Base-by-base conservation (phyloP, 2,797 vertebrate species). In the Leptoclinus maculatus region DNA sequence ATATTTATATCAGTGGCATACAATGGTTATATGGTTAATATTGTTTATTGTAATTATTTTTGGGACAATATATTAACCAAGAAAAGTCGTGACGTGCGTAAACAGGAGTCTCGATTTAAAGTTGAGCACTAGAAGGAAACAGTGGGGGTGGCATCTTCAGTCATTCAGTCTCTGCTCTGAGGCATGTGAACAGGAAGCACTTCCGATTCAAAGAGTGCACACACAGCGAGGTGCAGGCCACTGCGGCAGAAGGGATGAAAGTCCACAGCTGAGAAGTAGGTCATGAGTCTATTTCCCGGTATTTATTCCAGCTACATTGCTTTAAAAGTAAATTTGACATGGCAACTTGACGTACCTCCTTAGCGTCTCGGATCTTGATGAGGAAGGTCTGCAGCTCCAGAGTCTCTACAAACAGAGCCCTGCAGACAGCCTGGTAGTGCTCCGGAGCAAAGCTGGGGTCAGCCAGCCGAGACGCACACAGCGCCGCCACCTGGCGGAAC, bases 381-480 rank as follows among this genome's bases (percentile, higher is more conserved):
- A 99, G 96, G 92, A 99, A 99, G 57, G 97, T 98, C 85, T 95
- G 96, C 76, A 99, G 96, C 94, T 99, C 98, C 90, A 98, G 90
- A 0, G 97, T 98, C 93, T 99, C 98, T 0, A 98, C 92, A 2
- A 98, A 97, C 47, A 99, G 96, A 0, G 98, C 98, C 0, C 97
- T 94, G 89, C 98, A 99, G 11, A 99, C 98, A 0, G 97, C 97
- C 93, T 97, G 98, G 94, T 99, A 99, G 83, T 99, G 98, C 0
- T 94, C 91, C 0, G 95, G 94, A 0, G 97, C 98, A 36, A 96
- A 87, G 0, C 76, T 49, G 0, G 96, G 96, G 74, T 97, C 94
- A 0, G 95, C 93, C 64, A 99, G 95, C 43, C 97, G 96, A 0
- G 91, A 90, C 0, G 96, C 95, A 0, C 98, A 99, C 74, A 96